Conservation (phyloP, 2,113 vertebrate genomes). For the Nansenia antarctica region DNA sequence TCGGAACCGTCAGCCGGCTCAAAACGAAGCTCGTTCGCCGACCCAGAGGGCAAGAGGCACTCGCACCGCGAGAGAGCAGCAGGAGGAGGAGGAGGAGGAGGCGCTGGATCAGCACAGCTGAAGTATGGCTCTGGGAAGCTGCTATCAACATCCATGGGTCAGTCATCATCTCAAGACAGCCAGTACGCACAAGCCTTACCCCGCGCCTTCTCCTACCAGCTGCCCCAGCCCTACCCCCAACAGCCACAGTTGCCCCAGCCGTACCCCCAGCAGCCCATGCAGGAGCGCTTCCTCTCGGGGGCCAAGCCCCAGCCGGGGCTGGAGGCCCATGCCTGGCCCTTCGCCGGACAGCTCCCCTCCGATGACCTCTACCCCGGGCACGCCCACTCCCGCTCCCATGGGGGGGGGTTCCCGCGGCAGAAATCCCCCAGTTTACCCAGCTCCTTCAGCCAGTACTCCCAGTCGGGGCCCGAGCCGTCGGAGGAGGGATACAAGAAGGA, state of each 20-base stretch:
- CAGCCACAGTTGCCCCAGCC: constrained; percentile 85
- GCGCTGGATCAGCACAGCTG: constrained; percentile 78
- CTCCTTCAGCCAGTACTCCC: constrained; percentile 90
- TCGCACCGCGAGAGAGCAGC: constrained; percentile 82
- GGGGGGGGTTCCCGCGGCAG: constrained; percentile 83
- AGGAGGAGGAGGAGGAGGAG: constrained; percentile 69
- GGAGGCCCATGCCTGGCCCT: constrained; percentile 91
- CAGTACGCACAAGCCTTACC: constrained; percentile 83
- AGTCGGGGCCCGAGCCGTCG: constrained; percentile 84
- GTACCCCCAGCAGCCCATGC: constrained; percentile 90
- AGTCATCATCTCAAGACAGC: constrained; percentile 83
- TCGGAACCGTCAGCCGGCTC: constrained; percentile 85
- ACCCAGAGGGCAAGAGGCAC: constrained; percentile 80
- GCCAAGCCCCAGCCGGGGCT: constrained; percentile 89
- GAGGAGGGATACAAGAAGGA: constrained; percentile 95
- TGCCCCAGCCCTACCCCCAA: constrained; percentile 82
- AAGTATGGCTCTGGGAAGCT: constrained; percentile 85
- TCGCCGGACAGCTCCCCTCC: constrained; percentile 87
- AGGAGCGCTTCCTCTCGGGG: constrained; percentile 86
- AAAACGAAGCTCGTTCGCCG: constrained; percentile 87
- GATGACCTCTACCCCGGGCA: constrained; percentile 91
- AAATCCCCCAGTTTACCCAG: constrained; percentile 89
- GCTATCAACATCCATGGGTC: constrained; percentile 77
- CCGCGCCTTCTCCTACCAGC: constrained; percentile 82
- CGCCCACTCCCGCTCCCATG: constrained; percentile 83